A percentile compares a stretch with the other conserved stretches of the same genome.
Evolutionary conservation across 2,797 vertebrate genomes (phyloP).

Genomic region (Propithecus deckenii): DNA sequence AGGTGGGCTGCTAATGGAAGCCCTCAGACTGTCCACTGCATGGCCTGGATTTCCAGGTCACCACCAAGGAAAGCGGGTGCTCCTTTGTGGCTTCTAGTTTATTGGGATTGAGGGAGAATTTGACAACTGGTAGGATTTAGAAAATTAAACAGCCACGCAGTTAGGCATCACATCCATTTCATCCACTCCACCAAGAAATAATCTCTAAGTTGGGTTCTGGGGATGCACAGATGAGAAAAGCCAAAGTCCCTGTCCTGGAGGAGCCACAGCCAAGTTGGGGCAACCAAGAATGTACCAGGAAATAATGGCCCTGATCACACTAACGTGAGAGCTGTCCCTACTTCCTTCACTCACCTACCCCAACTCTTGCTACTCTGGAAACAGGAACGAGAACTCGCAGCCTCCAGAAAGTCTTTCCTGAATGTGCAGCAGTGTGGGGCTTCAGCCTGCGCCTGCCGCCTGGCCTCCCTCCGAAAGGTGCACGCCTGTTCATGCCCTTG

Average conservation of each 20-base stretch:
- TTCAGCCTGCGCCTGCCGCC: background rate
- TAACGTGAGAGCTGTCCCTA: background rate
- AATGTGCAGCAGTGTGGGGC: background rate
- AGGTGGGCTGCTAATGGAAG: background rate
- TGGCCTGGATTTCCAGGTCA: background rate
- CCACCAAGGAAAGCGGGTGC: background rate
- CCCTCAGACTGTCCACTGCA: background rate
- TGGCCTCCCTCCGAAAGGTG: background rate
- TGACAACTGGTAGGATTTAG: background rate
- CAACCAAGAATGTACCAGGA: background rate
- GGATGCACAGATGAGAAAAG: background rate
- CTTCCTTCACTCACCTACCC: background rate
- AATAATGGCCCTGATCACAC: background rate
- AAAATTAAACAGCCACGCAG: background rate
- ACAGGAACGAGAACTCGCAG: background rate
- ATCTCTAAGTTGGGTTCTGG: background rate
- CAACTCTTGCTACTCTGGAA: background rate
- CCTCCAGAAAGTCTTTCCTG: background rate
- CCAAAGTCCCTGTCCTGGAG: background rate
- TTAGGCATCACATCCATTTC: background rate
- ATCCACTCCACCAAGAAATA: background rate
- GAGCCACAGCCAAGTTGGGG: background rate
- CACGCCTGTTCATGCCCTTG: background rate
- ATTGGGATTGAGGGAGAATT: background rate
- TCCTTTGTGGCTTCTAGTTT: background rate